Conservation (phyloP, 2,797 vertebrate species). For the Hephaestus fuliginosus region DNA sequence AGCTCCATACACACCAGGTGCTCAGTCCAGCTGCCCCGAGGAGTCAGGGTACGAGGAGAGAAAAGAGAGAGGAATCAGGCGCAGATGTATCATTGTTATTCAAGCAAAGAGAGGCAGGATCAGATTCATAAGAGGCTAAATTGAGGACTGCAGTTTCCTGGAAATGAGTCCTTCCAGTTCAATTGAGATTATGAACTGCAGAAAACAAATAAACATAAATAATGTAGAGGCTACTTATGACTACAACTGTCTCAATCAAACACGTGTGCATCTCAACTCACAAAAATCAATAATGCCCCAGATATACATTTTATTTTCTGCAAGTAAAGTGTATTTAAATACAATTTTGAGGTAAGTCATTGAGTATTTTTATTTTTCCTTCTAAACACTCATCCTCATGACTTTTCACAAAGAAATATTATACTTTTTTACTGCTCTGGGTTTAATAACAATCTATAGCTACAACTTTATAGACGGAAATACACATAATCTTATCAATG, state of each 20-base stretch:
- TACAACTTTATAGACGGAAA: not conserved
- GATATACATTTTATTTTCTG: not conserved
- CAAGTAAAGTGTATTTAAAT: not conserved
- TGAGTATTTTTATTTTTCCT: not conserved
- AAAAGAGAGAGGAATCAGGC: conserved; percentile 51
- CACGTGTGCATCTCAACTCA: not conserved
- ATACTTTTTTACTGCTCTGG: not conserved
- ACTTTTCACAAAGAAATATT: not conserved
- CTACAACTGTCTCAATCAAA: conserved; percentile 5
- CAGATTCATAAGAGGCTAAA: conserved; percentile 46
- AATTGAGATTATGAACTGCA: conserved; percentile 12
- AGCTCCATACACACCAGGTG: conserved; percentile 63
- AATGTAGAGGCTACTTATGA: not conserved
- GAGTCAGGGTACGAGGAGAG: conserved; percentile 18
- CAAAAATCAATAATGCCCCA: not conserved
- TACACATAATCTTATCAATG: not conserved
- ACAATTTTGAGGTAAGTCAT: not conserved
- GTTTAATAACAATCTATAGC: not conserved
- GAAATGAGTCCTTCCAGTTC: conserved; percentile 23
- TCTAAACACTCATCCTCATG: not conserved
- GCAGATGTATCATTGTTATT: conserved; percentile 71
- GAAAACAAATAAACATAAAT: conserved; percentile 27
- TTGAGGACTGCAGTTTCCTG: conserved; percentile 40
- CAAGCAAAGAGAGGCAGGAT: conserved; percentile 64
- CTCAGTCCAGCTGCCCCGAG: conserved; percentile 54